These are phyloP conservation scores for Alauda arvensis DNA, from an alignment of 2,797 vertebrate genomes.

Conservation along the genomic window DNA sequence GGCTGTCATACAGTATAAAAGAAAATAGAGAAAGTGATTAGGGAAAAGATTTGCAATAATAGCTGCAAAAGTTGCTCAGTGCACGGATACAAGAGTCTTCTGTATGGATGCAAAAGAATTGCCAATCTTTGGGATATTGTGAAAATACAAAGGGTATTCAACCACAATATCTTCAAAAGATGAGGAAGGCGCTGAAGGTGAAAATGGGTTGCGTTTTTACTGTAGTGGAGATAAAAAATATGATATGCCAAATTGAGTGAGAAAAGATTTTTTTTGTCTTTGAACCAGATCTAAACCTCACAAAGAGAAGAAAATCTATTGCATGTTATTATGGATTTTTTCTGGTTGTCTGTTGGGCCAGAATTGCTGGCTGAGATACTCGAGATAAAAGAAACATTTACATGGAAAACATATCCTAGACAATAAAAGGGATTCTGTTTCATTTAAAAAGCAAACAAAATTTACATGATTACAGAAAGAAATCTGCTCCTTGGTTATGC, in stretches of 20 bases:
- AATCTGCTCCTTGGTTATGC: not conserved
- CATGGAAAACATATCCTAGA: not conserved
- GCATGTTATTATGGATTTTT: not conserved
- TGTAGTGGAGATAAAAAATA: not conserved
- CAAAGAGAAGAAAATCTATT: not conserved
- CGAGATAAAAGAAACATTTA: not conserved
- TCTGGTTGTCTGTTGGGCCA: not conserved
- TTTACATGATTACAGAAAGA: not conserved
- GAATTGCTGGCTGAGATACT: not conserved
- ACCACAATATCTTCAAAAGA: not conserved
- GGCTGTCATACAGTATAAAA: not conserved
- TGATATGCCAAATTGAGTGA: not conserved
- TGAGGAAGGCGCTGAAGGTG: not conserved
- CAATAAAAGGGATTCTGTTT: not conserved
- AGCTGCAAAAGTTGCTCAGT: not conserved
- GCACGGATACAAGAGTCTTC: not conserved
- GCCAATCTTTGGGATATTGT: not conserved
- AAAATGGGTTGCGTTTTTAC: not conserved
- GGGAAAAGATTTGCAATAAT: not conserved
- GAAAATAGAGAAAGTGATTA: not conserved
- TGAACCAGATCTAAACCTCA: not conserved
- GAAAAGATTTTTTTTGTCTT: not conserved
- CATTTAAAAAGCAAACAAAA: not conserved
- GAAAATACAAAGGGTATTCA: constrained; percentile 21
- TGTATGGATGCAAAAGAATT: not conserved